A percentile compares a stretch with the other conserved stretches of the same genome.
These are phyloP conservation scores for Drosophila melanica DNA, from an alignment of 1,140 invertebrate species.

Conservation along the genomic window DNA sequence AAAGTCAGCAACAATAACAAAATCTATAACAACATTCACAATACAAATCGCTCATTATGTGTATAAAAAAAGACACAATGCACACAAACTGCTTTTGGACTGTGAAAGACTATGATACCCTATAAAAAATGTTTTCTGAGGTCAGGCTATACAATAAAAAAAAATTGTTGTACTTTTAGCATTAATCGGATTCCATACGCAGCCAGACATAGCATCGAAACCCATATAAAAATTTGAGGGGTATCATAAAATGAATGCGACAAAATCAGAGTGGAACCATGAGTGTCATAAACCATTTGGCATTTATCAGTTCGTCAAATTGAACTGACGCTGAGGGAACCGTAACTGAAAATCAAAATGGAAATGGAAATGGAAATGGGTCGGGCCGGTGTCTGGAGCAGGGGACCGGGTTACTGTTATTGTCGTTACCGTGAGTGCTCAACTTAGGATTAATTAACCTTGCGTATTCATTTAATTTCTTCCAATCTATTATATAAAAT, in stretches of 20 bases:
- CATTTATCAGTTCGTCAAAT: conserved; percentile 57
- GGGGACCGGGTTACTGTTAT: conserved; percentile 8
- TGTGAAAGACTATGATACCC: not conserved
- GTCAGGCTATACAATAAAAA: too few relatives aligned
- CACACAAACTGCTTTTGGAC: too few relatives aligned
- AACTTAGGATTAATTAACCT: not conserved
- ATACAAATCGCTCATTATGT: conserved; percentile 21
- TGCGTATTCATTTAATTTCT: too few relatives aligned
- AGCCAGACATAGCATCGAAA: not conserved
- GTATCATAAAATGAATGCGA: conserved; percentile 8
- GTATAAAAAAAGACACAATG: not conserved
- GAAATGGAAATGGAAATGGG: conserved; percentile 17
- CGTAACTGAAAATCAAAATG: conserved; percentile 12
- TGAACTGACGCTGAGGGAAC: conserved; percentile 21
- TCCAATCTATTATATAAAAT: too few relatives aligned
- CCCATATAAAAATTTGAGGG: not conserved
- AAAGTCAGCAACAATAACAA: conserved; percentile 12
- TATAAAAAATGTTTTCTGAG: not conserved
- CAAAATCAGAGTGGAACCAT: conserved; percentile 3
- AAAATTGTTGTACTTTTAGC: too few relatives aligned
- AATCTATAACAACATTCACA: conserved; percentile 16
- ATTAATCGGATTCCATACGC: too few relatives aligned
- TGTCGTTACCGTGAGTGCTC: conserved; percentile 8
- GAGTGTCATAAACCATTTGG: conserved; percentile 50
- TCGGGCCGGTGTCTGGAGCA: conserved; percentile 7